Conservation (phyloP, 1,140 invertebrate species). For the Apocrypta bakeri region DNA sequence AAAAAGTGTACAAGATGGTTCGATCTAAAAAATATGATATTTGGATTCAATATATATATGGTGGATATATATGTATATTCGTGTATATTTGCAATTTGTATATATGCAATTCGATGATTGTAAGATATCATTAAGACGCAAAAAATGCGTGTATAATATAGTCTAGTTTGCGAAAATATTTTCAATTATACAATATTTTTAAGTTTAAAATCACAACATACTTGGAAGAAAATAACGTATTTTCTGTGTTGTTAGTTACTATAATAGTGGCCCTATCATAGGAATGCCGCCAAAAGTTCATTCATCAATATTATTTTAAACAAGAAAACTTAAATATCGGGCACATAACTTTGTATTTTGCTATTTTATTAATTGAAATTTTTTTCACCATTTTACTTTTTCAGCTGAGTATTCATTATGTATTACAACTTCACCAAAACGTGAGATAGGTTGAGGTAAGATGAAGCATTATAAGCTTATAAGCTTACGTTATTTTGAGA, state of each 20-base stretch:
- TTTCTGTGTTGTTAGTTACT: constrained; percentile 4
- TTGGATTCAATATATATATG: background rate
- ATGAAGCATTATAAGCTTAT: too few species aligned
- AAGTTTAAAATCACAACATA: background rate
- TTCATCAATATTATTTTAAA: too few species aligned
- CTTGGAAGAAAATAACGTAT: constrained; percentile 33
- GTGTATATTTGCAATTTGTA: background rate
- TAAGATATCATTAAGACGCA: background rate
- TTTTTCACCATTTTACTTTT: too few species aligned
- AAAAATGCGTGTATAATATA: constrained; percentile 26
- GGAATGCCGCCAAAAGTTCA: too few species aligned
- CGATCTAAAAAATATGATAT: constrained; percentile 37
- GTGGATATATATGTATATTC: constrained; percentile 5
- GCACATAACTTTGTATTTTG: too few species aligned
- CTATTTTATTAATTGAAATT: too few species aligned
- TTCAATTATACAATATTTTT: constrained; percentile 5
- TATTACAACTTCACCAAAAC: too few species aligned
- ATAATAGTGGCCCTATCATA: background rate
- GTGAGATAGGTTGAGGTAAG: too few species aligned
- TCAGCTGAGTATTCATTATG: too few species aligned
- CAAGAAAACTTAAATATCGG: too few species aligned
- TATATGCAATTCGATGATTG: background rate
- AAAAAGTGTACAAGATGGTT: constrained; percentile 33
- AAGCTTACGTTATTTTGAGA: too few species aligned
- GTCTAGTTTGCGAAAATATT: constrained; percentile 30